phyloP scores from a whole-genome alignment of 2,888 invertebrate species.

The Diploptera punctata region DNA sequence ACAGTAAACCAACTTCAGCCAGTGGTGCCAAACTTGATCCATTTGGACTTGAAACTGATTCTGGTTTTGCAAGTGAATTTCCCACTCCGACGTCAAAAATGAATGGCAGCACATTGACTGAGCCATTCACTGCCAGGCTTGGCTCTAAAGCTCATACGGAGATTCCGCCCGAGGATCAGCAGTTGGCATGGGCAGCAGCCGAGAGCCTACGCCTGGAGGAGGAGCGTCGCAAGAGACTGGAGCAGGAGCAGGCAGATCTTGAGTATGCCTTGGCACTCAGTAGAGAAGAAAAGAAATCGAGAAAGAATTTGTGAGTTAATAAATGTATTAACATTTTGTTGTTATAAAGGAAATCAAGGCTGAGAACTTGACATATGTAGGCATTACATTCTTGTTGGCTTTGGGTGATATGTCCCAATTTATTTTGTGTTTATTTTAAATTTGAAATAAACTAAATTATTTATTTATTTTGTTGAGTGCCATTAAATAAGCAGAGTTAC shows the following conservation, averaged over 20 bases:
- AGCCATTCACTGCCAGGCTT: conserved; percentile 18
- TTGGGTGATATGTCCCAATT: not conserved
- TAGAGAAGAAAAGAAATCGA: conserved; percentile 56
- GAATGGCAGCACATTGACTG: conserved; percentile 25
- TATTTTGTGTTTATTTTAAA: too few relatives aligned
- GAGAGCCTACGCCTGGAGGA: conserved; percentile 70
- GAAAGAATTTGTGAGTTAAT: conserved; percentile 16
- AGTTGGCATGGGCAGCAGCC: conserved; percentile 75
- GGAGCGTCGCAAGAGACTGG: conserved; percentile 63
- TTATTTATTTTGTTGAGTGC: not conserved
- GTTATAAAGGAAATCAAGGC: not conserved
- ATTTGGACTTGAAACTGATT: conserved; percentile 49
- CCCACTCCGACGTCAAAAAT: conserved; percentile 16
- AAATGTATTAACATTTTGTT: not conserved
- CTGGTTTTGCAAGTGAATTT: conserved; percentile 43
- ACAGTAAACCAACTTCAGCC: not conserved
- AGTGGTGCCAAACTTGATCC: conserved; percentile 49
- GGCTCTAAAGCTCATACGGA: conserved; percentile 19
- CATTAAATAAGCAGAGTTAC: not conserved
- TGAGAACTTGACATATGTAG: conserved; percentile 19
- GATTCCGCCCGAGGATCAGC: conserved; percentile 67
- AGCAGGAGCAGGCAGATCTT: conserved; percentile 74
- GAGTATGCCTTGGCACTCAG: conserved; percentile 76
- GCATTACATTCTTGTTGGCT: too few relatives aligned
- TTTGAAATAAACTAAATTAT: not conserved